Percentiles rank a stretch among this genome's conserved stretches.
Conservation (phyloP, 2,113 vertebrate genomes). For the Lamprotornis superbus region DNA sequence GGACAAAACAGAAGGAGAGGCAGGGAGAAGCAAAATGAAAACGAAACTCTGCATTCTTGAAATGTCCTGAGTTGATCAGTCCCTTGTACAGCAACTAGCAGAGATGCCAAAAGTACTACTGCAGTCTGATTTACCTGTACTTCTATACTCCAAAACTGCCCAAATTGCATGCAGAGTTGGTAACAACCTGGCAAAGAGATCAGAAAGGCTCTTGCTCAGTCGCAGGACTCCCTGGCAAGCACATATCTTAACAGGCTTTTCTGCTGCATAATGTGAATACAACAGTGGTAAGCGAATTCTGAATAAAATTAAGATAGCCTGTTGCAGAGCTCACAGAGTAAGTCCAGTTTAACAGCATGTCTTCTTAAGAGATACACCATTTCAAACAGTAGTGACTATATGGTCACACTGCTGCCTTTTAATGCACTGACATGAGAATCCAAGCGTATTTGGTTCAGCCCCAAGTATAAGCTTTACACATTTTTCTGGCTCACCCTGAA, state of each 20-base stretch:
- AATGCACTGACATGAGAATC: background rate
- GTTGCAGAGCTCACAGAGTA: background rate
- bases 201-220: background rate
- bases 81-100: background rate
- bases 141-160: background rate
- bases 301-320: conserved; percentile 21
- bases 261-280: background rate
- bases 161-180: background rate
- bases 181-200: background rate
- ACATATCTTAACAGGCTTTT: background rate
- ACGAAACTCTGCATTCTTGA: background rate
- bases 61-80: background rate
- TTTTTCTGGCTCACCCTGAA: background rate
- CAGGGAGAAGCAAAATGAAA: background rate
- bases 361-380: background rate
- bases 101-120: background rate
- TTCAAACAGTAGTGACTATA: background rate
- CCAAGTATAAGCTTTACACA: background rate
- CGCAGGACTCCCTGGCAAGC: background rate
- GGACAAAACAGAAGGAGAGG: background rate
- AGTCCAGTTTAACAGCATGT: background rate
- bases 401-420: background rate
- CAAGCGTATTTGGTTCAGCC: background rate
- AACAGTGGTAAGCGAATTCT: background rate
- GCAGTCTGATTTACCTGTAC: background rate